Evolutionary conservation across 2,888 invertebrate species (phyloP).

Genomic region (Ochlodes sylvanus): DNA sequence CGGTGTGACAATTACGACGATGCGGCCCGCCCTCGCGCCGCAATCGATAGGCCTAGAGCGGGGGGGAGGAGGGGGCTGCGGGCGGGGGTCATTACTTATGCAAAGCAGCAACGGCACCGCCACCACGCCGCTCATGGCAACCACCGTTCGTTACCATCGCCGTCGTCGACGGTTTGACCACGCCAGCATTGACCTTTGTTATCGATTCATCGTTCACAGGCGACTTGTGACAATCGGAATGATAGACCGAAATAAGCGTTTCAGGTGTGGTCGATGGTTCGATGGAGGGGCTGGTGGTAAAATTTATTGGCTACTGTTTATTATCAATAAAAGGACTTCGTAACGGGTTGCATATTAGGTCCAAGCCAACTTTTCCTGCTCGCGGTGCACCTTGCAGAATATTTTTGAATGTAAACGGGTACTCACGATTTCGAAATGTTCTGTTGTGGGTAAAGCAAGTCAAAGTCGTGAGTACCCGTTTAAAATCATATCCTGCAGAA

Average conservation of each 20-base stretch:
- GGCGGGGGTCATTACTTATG: constrained; percentile 77
- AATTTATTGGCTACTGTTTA: background rate
- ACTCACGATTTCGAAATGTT: too few species aligned
- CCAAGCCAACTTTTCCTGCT: too few species aligned
- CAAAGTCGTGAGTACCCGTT: too few species aligned
- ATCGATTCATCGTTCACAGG: constrained; percentile 56
- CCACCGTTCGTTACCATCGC: constrained; percentile 27
- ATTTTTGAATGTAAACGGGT: too few species aligned
- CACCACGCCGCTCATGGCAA: constrained; percentile 47
- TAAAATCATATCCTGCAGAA: too few species aligned
- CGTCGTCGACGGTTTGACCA: constrained; percentile 35
- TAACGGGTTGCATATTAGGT: too few species aligned
- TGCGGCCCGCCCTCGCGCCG: constrained; percentile 85
- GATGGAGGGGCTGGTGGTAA: background rate
- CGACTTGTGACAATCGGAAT: background rate
- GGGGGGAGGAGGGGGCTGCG: constrained; percentile 78
- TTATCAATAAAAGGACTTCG: too few species aligned
- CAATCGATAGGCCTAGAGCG: constrained; percentile 89
- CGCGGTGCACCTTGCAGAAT: too few species aligned
- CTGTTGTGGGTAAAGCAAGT: too few species aligned
- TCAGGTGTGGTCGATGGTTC: background rate
- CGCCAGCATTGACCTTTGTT: constrained; percentile 43
- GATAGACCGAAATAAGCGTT: background rate
- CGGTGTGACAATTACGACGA: constrained; percentile 84
- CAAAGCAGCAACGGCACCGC: constrained; percentile 73